Evolutionary conservation across 2,113 vertebrate genomes (phyloP).

Genomic region (Tenebrosternarchus preto): DNA sequence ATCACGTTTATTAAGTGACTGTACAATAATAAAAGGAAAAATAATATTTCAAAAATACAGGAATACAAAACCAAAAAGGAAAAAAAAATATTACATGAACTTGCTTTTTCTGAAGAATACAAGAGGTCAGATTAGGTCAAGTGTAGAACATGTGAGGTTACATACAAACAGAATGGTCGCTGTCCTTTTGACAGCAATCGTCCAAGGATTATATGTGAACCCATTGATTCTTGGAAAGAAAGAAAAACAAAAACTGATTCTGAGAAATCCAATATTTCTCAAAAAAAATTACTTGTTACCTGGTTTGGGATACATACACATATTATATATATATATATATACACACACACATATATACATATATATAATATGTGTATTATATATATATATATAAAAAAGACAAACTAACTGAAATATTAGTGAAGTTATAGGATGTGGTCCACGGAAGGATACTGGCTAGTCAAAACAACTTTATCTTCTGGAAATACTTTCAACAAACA

Average conservation of each 20-base stretch:
- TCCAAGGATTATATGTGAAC: slow-evolving; percentile 48
- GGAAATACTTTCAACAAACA: slow-evolving; percentile 68
- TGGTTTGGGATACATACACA: slow-evolving; percentile 84
- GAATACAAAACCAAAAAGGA: slow-evolving; percentile 95
- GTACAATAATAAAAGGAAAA: slow-evolving; percentile 98
- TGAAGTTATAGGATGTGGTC: slow-evolving; percentile 89
- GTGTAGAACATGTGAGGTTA: slow-evolving; percentile 23
- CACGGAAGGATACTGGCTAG: slow-evolving; percentile 81
- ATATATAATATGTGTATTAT: slow-evolving; percentile 77
- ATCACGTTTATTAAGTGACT: slow-evolving; percentile 99
- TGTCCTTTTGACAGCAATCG: slow-evolving; percentile 34
- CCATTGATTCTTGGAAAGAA: slow-evolving; percentile 55
- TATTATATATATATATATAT: slow-evolving; percentile 78
- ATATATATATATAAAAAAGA: slow-evolving; percentile 84
- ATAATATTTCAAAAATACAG: slow-evolving; percentile 87
- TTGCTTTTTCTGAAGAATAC: slow-evolving; percentile 72
- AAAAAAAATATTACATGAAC: slow-evolving; percentile 82
- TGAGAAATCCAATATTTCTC: slow-evolving; percentile 53
- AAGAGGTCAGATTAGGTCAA: slow-evolving; percentile 64
- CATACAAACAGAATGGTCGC: slow-evolving; percentile 49
- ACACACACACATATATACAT: slow-evolving; percentile 71
- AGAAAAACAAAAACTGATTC: slow-evolving; percentile 69
- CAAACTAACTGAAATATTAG: slow-evolving; percentile 91
- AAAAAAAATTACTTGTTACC: slow-evolving; percentile 83
- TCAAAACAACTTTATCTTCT: slow-evolving; percentile 82